These are phyloP conservation scores for Acronicta alni DNA, from an alignment of 2,888 invertebrate species.

Conservation along the genomic window DNA sequence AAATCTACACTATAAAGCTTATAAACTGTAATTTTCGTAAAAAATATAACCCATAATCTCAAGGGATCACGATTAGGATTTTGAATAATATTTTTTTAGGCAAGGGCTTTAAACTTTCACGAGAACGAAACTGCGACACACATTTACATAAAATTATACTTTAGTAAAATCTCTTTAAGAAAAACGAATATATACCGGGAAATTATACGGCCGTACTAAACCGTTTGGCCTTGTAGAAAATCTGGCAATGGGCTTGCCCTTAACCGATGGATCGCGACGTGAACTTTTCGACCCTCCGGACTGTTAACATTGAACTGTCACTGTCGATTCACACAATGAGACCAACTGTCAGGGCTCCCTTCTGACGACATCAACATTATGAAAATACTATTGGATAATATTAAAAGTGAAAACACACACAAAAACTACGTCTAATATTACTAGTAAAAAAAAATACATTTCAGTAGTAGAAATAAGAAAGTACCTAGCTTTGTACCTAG, in stretches of 20 bases:
- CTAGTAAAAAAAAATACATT: too few relatives aligned
- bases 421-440: too few relatives aligned
- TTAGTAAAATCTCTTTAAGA: too few relatives aligned
- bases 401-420: background rate
- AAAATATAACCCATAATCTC: too few relatives aligned
- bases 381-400: slow-evolving; percentile 22
- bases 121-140: too few relatives aligned
- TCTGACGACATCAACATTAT: slow-evolving; percentile 6
- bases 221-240: slow-evolving; percentile 26
- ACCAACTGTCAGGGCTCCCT: slow-evolving; percentile 33
- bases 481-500: too few relatives aligned
- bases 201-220: slow-evolving; percentile 6
- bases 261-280: slow-evolving; percentile 53
- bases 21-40: background rate
- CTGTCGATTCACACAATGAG: slow-evolving; percentile 37
- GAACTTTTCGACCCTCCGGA: slow-evolving; percentile 61
- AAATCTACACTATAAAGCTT: background rate
- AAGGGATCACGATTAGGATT: too few relatives aligned
- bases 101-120: too few relatives aligned
- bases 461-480: too few relatives aligned
- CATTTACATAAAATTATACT: too few relatives aligned
- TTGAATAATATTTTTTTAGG: too few relatives aligned
- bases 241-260: slow-evolving; percentile 56
- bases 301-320: slow-evolving; percentile 64
- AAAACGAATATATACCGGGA: background rate